A percentile compares a stretch with the other conserved stretches of the same genome.
Conservation (phyloP, 2,888 invertebrate species). For the Xanthorhoe designata region DNA sequence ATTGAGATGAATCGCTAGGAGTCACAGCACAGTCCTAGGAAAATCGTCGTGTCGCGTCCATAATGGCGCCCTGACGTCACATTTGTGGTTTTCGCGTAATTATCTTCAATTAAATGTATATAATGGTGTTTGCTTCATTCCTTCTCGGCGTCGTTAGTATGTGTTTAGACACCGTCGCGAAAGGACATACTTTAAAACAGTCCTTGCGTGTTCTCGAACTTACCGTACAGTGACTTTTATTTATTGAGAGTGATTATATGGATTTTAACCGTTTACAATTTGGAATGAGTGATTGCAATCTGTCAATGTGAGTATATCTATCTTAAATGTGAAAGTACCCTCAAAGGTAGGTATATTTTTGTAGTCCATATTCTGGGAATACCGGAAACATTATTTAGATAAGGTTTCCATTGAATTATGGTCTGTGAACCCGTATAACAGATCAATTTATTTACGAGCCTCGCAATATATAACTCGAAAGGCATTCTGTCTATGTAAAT, state of each 20-base stretch:
- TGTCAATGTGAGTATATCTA: constrained; percentile 35
- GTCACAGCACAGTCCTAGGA: constrained; percentile 48
- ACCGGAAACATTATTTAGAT: constrained; percentile 20
- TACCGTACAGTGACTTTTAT: constrained; percentile 1
- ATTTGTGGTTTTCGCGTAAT: constrained; percentile 71
- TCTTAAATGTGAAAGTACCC: constrained; percentile 13
- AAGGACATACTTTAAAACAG: constrained; percentile 28
- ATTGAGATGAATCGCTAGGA: constrained; percentile 66
- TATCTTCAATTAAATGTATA: constrained; percentile 76
- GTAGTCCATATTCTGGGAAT: constrained; percentile 2
- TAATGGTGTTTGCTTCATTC: constrained; percentile 69
- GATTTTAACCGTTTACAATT: constrained; percentile 1
- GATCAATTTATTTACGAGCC: constrained; percentile 29
- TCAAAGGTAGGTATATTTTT: constrained; percentile 5
- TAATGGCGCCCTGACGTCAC: constrained; percentile 63
- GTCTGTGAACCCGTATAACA: constrained; percentile 48
- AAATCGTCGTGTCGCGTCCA: constrained; percentile 51
- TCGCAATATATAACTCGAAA: constrained; percentile 28
- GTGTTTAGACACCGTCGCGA: constrained; percentile 52
- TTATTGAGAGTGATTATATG: constrained; percentile 18
- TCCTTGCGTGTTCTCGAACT: constrained; percentile 23
- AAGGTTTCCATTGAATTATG: constrained; percentile 40
- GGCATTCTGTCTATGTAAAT: constrained; percentile 15
- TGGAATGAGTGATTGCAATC: constrained; percentile 21
- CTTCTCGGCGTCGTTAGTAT: constrained; percentile 60